Base-by-base conservation (phyloP, 1,140 invertebrate species). In the Druon quercuslanigerum region DNA sequence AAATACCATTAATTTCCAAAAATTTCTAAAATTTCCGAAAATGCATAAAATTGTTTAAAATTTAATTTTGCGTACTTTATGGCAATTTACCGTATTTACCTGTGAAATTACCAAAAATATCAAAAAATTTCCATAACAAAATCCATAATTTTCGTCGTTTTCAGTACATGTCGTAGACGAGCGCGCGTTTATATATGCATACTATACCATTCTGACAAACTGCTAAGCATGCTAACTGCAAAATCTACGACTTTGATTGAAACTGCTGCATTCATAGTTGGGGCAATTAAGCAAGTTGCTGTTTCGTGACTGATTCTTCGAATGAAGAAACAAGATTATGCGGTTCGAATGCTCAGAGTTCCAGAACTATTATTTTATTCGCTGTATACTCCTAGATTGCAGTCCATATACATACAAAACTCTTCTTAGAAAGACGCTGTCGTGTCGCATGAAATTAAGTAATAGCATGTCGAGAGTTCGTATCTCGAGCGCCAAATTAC, bases 391-490 rank as follows among this genome's bases (percentile, higher is more conserved):
- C 20, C 3, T 5, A 8, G 33, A 40, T 66, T 66, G 20, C 25
- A n/a, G 14, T 66, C 0, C 16, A 66, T 25, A 66, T 17, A 46
- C 40, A 66, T 25, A 66, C 33, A 66, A 14, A 66, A 40, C 40
- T 66, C 60, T 66, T 66, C 60, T 66, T n/a, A 9, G 60, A 66
- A 66, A 33, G 60, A 66, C 60, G 60, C 60, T 66, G 60, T 66
- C 60, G 60, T 66, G 60, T 66, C 25, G 60, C 20, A 33, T 66
- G 60, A 66, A 66, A 66, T 66, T 66, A 66, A 66, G 60, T 66
- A 66, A 66, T 66, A 40, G 60, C 60, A 66, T 66, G 60, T 66
- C 60, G 14, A 25, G 25, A 66, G 60, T 66, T 25, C 33, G 33
- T 66, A 66, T 66, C 60, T 66, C 25, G 60, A 33, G 46, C 60